These are phyloP conservation scores for Agrypnia vestita DNA, from an alignment of 1,140 invertebrate species.

Conservation along the genomic window DNA sequence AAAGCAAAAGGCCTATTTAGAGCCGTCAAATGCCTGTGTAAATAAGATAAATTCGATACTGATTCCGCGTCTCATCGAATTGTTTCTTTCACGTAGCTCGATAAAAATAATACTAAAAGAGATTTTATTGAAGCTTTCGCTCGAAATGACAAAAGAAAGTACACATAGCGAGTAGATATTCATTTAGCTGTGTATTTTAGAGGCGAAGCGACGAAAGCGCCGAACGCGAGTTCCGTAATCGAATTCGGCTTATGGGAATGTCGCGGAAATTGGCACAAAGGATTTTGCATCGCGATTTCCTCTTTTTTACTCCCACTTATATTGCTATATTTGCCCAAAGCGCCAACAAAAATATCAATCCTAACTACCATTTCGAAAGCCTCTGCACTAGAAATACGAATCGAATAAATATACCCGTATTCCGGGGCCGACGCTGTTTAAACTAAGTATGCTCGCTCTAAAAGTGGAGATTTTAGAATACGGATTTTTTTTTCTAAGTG, in stretches of 20 bases:
- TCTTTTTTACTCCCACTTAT: background rate
- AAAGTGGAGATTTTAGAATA: background rate
- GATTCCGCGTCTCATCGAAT: no score
- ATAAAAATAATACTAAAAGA: no score
- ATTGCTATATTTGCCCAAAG: background rate
- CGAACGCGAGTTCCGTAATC: background rate
- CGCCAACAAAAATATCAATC: background rate
- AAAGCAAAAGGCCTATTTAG: no score
- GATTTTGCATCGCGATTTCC: background rate
- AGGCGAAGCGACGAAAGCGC: background rate
- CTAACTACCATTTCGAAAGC: background rate
- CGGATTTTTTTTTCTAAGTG: background rate
- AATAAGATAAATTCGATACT: no score
- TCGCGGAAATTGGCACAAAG: constrained; percentile 8
- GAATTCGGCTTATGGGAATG: background rate
- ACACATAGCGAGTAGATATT: no score
- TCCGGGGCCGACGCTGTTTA: background rate
- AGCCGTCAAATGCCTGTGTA: no score
- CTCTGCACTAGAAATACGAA: background rate
- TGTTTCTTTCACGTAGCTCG: no score
- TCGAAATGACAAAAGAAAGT: no score
- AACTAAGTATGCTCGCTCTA: no score
- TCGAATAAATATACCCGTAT: background rate
- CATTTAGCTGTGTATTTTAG: background rate
- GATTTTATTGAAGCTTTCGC: no score